Percentiles rank a stretch among this genome's conserved stretches.
phyloP scores from a whole-genome alignment of 2,888 invertebrate genomes.

The Acrobasis repandana region DNA sequence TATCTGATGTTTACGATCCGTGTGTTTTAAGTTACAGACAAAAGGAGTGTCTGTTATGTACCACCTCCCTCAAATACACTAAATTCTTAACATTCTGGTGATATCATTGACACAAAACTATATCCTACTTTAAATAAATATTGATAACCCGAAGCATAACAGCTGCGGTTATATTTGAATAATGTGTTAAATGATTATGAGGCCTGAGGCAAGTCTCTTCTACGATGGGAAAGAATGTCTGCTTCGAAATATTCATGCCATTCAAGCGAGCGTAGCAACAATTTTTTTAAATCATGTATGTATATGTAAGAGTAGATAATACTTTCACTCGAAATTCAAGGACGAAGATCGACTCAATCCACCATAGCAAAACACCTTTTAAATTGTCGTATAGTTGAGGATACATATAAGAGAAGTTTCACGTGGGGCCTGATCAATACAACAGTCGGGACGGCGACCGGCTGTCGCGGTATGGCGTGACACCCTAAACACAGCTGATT shows the following conservation, averaged over 20 bases:
- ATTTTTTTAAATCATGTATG: too few species aligned
- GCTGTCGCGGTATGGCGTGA: conserved; percentile 69
- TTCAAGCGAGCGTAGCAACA: too few species aligned
- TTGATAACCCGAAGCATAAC: neutral
- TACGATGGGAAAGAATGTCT: too few species aligned
- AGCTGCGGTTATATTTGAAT: too few species aligned
- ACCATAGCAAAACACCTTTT: neutral
- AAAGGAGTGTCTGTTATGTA: neutral
- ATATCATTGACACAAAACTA: neutral
- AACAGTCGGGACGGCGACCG: conserved; percentile 78
- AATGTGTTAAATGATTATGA: too few species aligned
- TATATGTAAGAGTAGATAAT: too few species aligned
- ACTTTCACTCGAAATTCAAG: too few species aligned
- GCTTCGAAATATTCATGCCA: too few species aligned
- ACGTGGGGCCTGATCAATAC: conserved; percentile 79
- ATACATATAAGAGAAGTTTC: conserved; percentile 39
- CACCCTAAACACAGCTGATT: conserved; percentile 80
- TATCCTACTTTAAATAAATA: neutral
- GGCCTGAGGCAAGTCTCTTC: too few species aligned
- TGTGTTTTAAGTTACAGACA: neutral
- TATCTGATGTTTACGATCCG: conserved; percentile 1
- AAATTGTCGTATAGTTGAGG: neutral
- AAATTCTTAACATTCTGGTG: neutral
- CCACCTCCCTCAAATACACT: neutral
- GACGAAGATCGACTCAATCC: neutral